These are phyloP conservation scores for Lethrus apterus DNA, from an alignment of 1,140 invertebrate genomes.

Conservation along the genomic window DNA sequence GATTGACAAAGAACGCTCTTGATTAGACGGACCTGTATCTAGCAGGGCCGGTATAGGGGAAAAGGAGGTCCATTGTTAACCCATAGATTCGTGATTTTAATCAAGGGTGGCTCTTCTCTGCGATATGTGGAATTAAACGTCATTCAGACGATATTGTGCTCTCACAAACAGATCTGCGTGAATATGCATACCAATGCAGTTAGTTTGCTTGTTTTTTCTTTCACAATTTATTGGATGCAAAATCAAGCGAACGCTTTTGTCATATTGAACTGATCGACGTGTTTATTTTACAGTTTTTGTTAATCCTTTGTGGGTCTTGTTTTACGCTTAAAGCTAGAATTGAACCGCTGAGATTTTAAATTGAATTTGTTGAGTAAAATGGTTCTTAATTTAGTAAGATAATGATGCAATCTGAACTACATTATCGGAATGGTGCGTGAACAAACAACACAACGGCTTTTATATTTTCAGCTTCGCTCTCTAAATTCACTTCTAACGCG, in stretches of 20 bases:
- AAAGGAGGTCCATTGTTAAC: constrained; percentile 27
- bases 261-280: constrained; percentile 13
- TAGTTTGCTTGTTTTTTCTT: constrained; percentile 15
- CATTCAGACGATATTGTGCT: constrained; percentile 32
- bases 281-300: constrained; percentile 16
- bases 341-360: constrained; percentile 4
- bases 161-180: constrained; percentile 30
- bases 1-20: constrained; percentile 30
- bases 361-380: constrained; percentile 6
- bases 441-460: no score
- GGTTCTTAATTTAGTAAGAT: constrained; percentile 8
- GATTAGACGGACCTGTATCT: constrained; percentile 27
- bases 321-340: constrained; percentile 9
- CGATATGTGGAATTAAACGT: constrained; percentile 33
- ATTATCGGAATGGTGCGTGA: no score
- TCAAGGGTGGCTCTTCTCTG: constrained; percentile 27
- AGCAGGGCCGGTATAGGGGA: constrained; percentile 22
- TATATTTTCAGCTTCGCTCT: no score
- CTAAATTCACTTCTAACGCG: no score
- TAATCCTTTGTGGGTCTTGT: constrained; percentile 7
- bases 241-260: constrained; percentile 6
- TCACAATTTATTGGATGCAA: constrained; percentile 13
- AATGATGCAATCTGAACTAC: background rate
- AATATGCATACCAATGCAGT: constrained; percentile 20
- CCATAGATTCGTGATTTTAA: constrained; percentile 28